phyloP scores from a whole-genome alignment of 2,797 vertebrate genomes.

The Petrocephalus sullivani region DNA sequence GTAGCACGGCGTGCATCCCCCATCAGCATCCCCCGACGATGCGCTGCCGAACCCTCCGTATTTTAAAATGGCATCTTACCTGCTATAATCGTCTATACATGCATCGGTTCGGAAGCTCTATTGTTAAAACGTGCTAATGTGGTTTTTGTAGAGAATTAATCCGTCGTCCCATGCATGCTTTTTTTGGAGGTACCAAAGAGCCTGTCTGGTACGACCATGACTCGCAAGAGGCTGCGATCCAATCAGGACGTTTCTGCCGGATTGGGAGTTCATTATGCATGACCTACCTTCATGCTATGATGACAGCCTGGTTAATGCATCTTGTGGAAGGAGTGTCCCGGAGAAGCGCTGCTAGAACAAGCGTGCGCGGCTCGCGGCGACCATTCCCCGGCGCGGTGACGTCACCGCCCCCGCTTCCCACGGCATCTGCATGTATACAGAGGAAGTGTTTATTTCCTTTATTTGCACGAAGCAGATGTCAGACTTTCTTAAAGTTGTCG shows the following conservation, averaged over 20 bases:
- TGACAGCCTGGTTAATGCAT: background rate
- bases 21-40: background rate
- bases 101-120: background rate
- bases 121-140: background rate
- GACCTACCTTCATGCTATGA: slow-evolving; percentile 20
- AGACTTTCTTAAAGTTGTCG: background rate
- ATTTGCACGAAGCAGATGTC: background rate
- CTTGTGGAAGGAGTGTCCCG: background rate
- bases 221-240: slow-evolving; percentile 10
- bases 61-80: background rate
- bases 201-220: slow-evolving; percentile 4
- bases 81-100: background rate
- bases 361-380: background rate
- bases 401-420: slow-evolving; percentile 16
- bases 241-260: background rate
- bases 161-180: background rate
- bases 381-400: slow-evolving; percentile 18
- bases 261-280: background rate
- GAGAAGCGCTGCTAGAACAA: background rate
- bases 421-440: background rate
- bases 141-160: background rate
- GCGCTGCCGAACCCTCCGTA: background rate
- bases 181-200: background rate
- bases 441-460: background rate
- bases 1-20: background rate